phyloP scores from a whole-genome alignment of 2,888 invertebrate genomes.

The Amphipoea lucens region DNA sequence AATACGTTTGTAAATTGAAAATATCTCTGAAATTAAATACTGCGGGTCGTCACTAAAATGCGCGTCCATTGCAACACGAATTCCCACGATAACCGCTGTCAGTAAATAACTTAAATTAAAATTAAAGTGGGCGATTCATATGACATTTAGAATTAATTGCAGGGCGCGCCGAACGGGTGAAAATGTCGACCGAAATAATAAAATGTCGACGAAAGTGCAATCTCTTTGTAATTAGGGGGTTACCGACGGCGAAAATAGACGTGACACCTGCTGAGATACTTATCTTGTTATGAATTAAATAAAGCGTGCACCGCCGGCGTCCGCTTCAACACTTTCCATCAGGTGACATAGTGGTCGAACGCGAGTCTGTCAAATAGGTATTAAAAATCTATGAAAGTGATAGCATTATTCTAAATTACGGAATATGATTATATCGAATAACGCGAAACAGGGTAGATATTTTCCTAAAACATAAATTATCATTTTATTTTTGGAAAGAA shows the following conservation, averaged over 20 bases:
- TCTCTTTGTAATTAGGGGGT: constrained; percentile 66
- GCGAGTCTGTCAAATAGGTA: neutral
- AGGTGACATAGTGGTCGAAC: neutral
- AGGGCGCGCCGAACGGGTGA: constrained; percentile 78
- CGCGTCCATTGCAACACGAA: constrained; percentile 23
- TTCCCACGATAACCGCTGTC: constrained; percentile 61
- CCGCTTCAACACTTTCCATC: neutral
- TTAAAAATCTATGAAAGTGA: neutral
- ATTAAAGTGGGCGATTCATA: constrained; percentile 75
- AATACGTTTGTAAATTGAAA: neutral
- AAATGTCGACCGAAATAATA: constrained; percentile 77
- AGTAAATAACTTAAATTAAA: constrained; percentile 66
- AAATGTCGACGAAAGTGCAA: constrained; percentile 77
- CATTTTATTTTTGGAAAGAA: neutral
- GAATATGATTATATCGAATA: neutral
- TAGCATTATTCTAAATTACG: neutral
- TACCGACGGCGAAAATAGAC: constrained; percentile 52
- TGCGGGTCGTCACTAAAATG: constrained; percentile 12
- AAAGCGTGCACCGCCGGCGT: neutral
- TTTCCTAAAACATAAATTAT: neutral
- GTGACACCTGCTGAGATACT: constrained; percentile 31
- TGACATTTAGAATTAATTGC: constrained; percentile 83
- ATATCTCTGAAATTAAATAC: constrained; percentile 15
- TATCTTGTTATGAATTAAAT: constrained; percentile 19
- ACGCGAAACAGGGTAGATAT: neutral